These are phyloP conservation scores for Isoperla grammatica DNA, from an alignment of 2,888 invertebrate species.

Conservation along the genomic window DNA sequence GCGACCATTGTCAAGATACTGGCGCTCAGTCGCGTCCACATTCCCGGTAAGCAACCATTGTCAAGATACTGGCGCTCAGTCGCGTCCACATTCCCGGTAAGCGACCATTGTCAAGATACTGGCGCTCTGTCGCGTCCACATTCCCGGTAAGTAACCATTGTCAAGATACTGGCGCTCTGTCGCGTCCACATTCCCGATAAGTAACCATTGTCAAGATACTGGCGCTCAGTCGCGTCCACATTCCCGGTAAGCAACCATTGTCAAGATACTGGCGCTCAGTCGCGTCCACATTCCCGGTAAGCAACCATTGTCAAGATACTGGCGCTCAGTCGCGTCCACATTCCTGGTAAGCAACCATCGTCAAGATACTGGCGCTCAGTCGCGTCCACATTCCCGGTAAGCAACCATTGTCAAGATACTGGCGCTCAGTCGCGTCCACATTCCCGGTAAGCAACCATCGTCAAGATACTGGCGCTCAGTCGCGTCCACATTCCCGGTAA, in stretches of 20 bases:
- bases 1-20: conserved; percentile 55
- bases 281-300: conserved; percentile 52
- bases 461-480: conserved; percentile 57
- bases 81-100: conserved; percentile 52
- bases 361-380: conserved; percentile 57
- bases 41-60: conserved; percentile 47
- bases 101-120: conserved; percentile 55
- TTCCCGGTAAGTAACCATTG: conserved; percentile 47
- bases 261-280: conserved; percentile 57
- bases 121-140: conserved; percentile 50
- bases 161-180: conserved; percentile 53
- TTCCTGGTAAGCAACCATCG: conserved; percentile 54
- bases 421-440: conserved; percentile 50
- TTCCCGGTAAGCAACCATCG: conserved; percentile 54
- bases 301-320: conserved; percentile 56
- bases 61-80: conserved; percentile 53
- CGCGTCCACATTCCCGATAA: conserved; percentile 52
- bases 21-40: conserved; percentile 50
- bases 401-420: conserved; percentile 56
- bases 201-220: conserved; percentile 55
- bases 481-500: conserved; percentile 52
- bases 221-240: conserved; percentile 50
- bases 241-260: conserved; percentile 54
- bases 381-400: conserved; percentile 52
- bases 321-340: conserved; percentile 50